A percentile compares a stretch with the other conserved stretches of the same genome.
Evolutionary conservation across 2,888 invertebrate genomes (phyloP).

Genomic region (Platycnemis pennipes): DNA sequence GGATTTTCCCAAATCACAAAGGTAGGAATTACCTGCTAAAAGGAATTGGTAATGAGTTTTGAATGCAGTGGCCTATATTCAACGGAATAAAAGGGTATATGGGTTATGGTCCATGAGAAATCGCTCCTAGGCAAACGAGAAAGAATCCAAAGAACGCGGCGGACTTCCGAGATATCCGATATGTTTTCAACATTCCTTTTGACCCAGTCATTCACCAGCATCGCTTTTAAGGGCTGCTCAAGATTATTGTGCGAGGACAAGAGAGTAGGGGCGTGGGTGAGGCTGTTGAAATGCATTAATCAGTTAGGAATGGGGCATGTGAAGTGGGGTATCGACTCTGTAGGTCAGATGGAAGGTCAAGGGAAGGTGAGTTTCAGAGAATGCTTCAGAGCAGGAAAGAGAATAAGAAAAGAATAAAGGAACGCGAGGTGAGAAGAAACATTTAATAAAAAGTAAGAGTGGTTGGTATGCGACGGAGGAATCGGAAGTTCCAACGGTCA

Average conservation of each 20-base stretch:
- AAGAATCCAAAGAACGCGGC: neutral
- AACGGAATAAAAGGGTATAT: neutral
- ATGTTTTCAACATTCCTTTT: neutral
- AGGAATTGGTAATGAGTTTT: neutral
- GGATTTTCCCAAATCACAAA: no score
- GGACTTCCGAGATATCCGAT: neutral
- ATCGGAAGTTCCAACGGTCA: conserved; percentile 22
- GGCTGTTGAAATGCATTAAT: neutral
- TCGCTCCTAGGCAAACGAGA: neutral
- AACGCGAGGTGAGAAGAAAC: neutral
- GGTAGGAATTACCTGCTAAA: no score
- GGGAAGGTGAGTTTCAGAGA: neutral
- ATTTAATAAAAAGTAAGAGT: conserved; percentile 14
- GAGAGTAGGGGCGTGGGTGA: neutral
- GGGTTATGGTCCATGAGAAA: neutral
- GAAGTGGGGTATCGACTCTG: neutral
- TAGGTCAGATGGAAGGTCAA: neutral
- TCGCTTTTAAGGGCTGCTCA: neutral
- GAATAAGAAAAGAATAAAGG: neutral
- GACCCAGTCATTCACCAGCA: neutral
- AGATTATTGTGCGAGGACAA: neutral
- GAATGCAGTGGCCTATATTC: neutral
- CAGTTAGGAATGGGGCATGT: neutral
- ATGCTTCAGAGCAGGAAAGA: neutral
- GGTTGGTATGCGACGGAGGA: conserved; percentile 24